Evolutionary conservation across 2,113 vertebrate genomes (phyloP).

Genomic region (Panthera leo): DNA sequence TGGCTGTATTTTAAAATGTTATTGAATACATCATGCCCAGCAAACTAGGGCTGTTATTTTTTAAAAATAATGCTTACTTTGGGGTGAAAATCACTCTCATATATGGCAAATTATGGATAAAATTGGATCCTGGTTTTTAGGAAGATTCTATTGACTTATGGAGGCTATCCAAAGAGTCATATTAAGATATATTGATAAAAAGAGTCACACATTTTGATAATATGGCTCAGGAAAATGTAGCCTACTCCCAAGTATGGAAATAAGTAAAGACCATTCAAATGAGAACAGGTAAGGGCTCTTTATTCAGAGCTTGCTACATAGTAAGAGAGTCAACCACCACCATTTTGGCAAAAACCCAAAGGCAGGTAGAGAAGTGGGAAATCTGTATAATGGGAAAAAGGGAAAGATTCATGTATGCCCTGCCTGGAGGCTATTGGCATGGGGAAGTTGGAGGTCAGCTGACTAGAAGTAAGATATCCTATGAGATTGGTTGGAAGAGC

Average conservation of each 20-base stretch:
- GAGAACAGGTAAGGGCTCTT: not conserved
- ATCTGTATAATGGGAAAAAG: not conserved
- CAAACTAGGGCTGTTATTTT: not conserved
- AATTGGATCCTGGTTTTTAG: not conserved
- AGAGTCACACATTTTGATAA: not conserved
- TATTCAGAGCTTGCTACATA: not conserved
- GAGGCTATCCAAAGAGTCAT: not conserved
- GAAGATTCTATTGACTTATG: not conserved
- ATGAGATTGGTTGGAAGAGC: not conserved
- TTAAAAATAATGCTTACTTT: not conserved
- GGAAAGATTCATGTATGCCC: not conserved
- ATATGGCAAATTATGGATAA: not conserved
- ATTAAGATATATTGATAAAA: not conserved
- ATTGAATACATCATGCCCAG: not conserved
- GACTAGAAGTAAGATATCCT: not conserved
- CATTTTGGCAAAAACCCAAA: slow-evolving; percentile 8
- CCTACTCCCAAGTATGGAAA: not conserved
- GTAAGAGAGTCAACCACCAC: not conserved
- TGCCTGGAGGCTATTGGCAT: not conserved
- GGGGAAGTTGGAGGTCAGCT: not conserved
- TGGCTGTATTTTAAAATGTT: not conserved
- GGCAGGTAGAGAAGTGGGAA: not conserved
- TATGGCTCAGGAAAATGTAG: not conserved
- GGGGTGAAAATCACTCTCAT: not conserved
- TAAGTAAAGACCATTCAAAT: not conserved